phyloP scores from a whole-genome alignment of 1,140 invertebrate genomes.

The Holcopasites calliopsidis region DNA sequence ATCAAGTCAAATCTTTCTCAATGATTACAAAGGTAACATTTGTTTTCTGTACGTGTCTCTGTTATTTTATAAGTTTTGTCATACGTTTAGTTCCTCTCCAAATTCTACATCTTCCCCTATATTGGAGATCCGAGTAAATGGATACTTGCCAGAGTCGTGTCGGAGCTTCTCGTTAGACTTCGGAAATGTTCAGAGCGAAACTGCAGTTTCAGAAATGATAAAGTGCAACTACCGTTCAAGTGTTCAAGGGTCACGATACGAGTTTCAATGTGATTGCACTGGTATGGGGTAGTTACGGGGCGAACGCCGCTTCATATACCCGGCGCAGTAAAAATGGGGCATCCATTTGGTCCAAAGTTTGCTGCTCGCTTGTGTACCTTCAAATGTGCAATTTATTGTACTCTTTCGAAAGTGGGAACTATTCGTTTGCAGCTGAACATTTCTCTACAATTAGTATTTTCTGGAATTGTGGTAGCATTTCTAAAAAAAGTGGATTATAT shows the following conservation, averaged over 20 bases:
- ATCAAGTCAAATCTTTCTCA: no score
- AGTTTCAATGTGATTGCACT: slow-evolving; percentile 3
- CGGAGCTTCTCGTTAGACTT: slow-evolving; percentile 4
- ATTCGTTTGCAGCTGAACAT: neutral
- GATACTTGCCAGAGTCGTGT: slow-evolving; percentile 2
- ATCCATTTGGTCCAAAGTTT: neutral
- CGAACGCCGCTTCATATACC: neutral
- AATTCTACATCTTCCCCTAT: no score
- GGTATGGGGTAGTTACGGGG: neutral
- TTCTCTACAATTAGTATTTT: no score
- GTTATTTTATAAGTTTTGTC: no score
- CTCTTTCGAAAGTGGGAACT: neutral
- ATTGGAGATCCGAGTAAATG: neutral
- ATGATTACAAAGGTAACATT: no score
- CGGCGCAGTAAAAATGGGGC: neutral
- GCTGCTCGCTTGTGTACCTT: neutral
- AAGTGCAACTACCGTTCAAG: slow-evolving; percentile 5
- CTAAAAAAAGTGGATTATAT: no score
- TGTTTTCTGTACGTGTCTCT: no score
- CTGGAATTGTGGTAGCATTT: no score
- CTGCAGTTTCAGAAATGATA: slow-evolving; percentile 11
- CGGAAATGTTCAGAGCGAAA: slow-evolving; percentile 2
- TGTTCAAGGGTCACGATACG: slow-evolving; percentile 15
- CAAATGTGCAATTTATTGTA: neutral
- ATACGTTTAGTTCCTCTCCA: no score